phyloP scores from a whole-genome alignment of 2,797 vertebrate genomes.

The Prunella strophiata region DNA sequence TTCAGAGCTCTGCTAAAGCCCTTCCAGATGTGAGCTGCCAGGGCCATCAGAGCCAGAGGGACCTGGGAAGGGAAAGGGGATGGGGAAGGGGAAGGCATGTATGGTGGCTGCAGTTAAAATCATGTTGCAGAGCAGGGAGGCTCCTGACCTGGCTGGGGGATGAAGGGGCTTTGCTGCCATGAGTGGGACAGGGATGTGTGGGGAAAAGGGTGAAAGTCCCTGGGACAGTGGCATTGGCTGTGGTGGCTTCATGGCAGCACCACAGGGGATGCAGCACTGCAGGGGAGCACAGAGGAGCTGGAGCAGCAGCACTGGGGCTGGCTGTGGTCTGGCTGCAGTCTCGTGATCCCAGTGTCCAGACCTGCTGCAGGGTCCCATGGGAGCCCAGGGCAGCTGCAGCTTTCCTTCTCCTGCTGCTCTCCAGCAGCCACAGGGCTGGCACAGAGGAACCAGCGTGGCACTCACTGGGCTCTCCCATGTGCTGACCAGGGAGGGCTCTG shows the following conservation, averaged over 20 bases:
- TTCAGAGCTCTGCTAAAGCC: slow-evolving; percentile 43
- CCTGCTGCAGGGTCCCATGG: not conserved
- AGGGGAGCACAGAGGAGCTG: not conserved
- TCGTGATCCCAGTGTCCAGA: not conserved
- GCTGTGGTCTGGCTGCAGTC: not conserved
- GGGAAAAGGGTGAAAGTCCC: not conserved
- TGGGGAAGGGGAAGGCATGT: not conserved
- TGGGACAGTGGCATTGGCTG: rapidly evolving
- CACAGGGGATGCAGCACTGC: rapidly evolving
- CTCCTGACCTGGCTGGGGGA: not conserved
- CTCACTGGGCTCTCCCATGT: rapidly evolving
- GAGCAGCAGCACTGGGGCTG: not conserved
- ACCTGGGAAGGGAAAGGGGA: not conserved
- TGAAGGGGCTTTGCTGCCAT: rapidly evolving
- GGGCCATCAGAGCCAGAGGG: not conserved
- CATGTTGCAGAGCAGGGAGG: rapidly evolving
- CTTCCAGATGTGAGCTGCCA: slow-evolving; percentile 69
- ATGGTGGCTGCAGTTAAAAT: not conserved
- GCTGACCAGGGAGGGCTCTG: not conserved
- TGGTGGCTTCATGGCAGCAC: rapidly evolving
- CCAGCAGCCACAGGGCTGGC: not conserved
- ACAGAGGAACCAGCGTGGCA: not conserved
- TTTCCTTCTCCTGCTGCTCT: not conserved
- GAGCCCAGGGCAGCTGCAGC: not conserved
- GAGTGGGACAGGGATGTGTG: not conserved